Evolutionary conservation across 2,113 vertebrate species (phyloP), one percentile per base, ranked within the genome.

Genomic region (Microcebus lehilahytsara): DNA sequence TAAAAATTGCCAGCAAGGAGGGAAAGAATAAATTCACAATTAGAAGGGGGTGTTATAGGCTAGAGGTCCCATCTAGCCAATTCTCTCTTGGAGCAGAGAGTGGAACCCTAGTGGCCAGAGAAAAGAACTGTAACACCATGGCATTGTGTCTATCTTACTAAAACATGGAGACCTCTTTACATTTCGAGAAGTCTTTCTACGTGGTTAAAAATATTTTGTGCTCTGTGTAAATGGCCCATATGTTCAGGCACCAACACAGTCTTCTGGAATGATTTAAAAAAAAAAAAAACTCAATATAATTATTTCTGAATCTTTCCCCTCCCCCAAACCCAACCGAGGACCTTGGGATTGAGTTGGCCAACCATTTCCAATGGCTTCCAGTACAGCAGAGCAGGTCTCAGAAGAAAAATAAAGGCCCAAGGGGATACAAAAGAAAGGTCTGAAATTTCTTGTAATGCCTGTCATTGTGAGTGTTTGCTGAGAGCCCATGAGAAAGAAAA

Each of bases 1-100:
- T 97, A 97, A 97, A 98, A 98, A 84, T 93, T 95, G 95, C 96
- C 92, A 88, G 95, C 79, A 64, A 97, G 80, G 89, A 85, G 88
- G 96, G 96, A 97, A 96, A 92, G 92, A 97, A 98, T 97, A 97
- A 96, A 97, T 98, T 97, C 77, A 96, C 94, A 94, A 91, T 93
- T 97, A 88, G 91, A 96, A 95, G 49, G 78, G 71, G 87, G 78
- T 89, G 84, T 94, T 97, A 88, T 6, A 80, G 79, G 46, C 74
- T 80, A 56, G 42, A 93, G 89, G 51, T 62, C 56, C 71, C 17
- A 30, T 78, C 37, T 30, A 96, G 62, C 71, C 72, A 89, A 85
- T 91, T 91, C 62, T 46, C 19, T 58, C 69, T 81, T 20, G 14
- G 71, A 81, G 46, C n/a, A 49, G 90, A 84, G 58, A 94, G 92